A percentile compares a stretch with the other conserved stretches of the same genome.
Conservation (phyloP, 2,888 invertebrate species). For the Eupithecia inturbata region DNA sequence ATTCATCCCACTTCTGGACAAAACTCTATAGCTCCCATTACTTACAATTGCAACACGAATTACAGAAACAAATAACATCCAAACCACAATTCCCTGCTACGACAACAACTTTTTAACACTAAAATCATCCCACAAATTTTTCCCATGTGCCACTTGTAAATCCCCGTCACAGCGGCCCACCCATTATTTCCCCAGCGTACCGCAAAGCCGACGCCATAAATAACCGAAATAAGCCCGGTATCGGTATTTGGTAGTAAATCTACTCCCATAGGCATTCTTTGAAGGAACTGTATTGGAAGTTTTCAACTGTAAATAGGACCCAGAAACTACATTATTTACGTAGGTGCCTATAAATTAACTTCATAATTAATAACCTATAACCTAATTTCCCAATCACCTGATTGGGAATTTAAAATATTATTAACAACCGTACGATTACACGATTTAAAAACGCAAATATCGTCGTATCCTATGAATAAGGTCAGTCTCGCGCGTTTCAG, state of each 20-base stretch:
- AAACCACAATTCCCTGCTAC: background rate
- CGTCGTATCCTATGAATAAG: no score
- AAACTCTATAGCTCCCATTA: background rate
- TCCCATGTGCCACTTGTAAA: slow-evolving; percentile 12
- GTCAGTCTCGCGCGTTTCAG: no score
- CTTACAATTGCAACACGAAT: background rate
- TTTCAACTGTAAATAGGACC: background rate
- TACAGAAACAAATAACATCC: background rate
- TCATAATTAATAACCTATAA: no score
- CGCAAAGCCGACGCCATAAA: slow-evolving; percentile 20
- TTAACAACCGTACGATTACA: background rate
- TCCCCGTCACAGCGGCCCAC: slow-evolving; percentile 8
- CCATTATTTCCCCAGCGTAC: slow-evolving; percentile 10
- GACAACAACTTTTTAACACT: slow-evolving; percentile 3
- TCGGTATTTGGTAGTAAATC: slow-evolving; percentile 31
- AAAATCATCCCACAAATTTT: slow-evolving; percentile 12
- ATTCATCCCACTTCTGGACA: background rate
- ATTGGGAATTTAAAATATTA: no score
- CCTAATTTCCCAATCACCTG: no score
- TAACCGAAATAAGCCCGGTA: slow-evolving; percentile 15
- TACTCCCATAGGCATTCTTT: slow-evolving; percentile 18
- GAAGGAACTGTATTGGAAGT: background rate
- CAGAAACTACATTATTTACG: no score
- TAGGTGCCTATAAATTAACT: no score
- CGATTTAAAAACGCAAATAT: no score